A percentile compares a stretch with the other conserved stretches of the same genome.
phyloP scores from a whole-genome alignment of 2,797 vertebrate genomes.

The Thunnus albacares region DNA sequence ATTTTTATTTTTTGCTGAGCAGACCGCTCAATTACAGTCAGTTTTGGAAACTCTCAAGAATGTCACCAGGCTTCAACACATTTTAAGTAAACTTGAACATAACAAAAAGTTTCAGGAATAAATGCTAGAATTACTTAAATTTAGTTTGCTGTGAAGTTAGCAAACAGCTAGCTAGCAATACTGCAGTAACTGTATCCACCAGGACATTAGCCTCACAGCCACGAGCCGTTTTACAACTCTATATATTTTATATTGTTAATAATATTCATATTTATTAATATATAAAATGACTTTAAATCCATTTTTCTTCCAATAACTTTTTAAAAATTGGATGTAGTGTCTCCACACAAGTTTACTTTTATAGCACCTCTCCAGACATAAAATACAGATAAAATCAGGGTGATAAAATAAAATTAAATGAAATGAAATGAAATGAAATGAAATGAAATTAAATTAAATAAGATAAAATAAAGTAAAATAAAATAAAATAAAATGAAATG shows the following conservation, averaged over 20 bases:
- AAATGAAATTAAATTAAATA: too few species aligned
- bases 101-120: background rate
- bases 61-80: background rate
- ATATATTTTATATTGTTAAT: too few species aligned
- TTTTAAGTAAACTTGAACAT: background rate
- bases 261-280: too few species aligned
- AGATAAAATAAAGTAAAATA: too few species aligned
- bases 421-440: too few species aligned
- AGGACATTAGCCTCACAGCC: background rate
- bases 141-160: background rate
- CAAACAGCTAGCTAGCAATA: background rate
- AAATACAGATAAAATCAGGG: background rate
- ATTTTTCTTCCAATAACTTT: too few species aligned
- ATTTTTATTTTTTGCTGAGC: background rate
- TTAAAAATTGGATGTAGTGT: too few species aligned
- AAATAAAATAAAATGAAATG: too few species aligned
- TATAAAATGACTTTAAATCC: too few species aligned
- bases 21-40: background rate
- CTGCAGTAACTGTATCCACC: background rate
- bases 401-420: too few species aligned
- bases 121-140: background rate
- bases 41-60: background rate
- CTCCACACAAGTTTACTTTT: too few species aligned
- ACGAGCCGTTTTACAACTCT: too few species aligned
- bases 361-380: background rate